Evolutionary conservation across 2,797 vertebrate species (phyloP), one percentile per base, ranked within the genome.

Genomic region (Acrossocheilus wenchowensis): DNA sequence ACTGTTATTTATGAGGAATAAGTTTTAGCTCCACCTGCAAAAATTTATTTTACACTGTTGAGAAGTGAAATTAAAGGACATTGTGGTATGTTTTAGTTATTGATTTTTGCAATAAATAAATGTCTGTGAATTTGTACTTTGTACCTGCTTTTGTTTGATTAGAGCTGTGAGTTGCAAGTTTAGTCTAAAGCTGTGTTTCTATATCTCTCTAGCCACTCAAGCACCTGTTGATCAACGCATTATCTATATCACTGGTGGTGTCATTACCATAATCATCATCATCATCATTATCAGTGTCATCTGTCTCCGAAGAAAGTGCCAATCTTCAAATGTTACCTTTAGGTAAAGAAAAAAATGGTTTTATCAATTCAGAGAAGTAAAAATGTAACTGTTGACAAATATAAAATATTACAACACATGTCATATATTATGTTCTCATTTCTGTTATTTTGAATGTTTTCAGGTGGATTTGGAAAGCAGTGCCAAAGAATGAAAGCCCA

Each of bases 291-390:
- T 26, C 50, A 34, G 10, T 60, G 15, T 78, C 10, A 68, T 41
- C 23, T 30, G 23, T 54, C 23, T 23, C 48, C 12, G 8, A 69
- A 39, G 5, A 68, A 36, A 69, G 15, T 4, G 12, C 0, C 11
- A n/a, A 30, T 3, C 60, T 41, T 15, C 21, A 68, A 30, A 60
- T 19, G 7, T 0, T 60, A 12, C 1, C 6, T 43, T 8, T 8
- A 30, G 83, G 83, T 84, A 84, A 78, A 81, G 4, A 69, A 45
- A 64, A 30, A 60, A 48, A 3, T 45, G 5, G 6, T 23, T 57
- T 60, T 60, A 39, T 78, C 11, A 57, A 34, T 78, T 19, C 10
- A 78, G 19, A 39, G 19, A 11, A 52, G 30, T 30, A 30, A 30
- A 36, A 68, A 68, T 19, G 3, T 68, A 68, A 68, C 30, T 9